These are phyloP conservation scores for Lagocephalus sceleratus DNA, from an alignment of 2,797 vertebrate genomes.

Conservation along the genomic window DNA sequence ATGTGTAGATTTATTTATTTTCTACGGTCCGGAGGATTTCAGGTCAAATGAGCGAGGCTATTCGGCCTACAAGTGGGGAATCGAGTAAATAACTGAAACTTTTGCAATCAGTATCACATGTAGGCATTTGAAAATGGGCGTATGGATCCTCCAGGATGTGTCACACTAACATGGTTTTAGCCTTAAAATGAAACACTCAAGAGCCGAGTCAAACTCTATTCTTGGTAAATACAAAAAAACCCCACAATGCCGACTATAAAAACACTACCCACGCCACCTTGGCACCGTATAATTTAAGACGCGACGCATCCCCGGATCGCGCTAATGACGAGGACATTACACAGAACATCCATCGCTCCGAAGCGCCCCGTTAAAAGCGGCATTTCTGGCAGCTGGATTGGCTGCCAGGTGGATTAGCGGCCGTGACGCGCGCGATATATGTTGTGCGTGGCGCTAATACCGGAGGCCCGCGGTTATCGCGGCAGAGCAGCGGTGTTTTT, in stretches of 20 bases:
- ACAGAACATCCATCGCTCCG: not conserved
- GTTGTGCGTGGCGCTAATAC: not conserved
- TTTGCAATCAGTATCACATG: conserved; percentile 16
- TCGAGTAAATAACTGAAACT: conserved; percentile 45
- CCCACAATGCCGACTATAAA: too few relatives aligned
- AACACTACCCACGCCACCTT: too few relatives aligned
- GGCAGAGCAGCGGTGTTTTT: not conserved
- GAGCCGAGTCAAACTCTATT: too few relatives aligned
- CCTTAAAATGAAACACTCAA: too few relatives aligned
- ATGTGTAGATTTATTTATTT: not conserved
- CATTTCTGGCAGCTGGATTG: not conserved
- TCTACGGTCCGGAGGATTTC: conserved; percentile 18
- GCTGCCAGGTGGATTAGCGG: not conserved
- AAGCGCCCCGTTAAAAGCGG: not conserved
- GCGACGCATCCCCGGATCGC: not conserved
- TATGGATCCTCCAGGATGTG: too few relatives aligned
- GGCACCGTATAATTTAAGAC: not conserved
- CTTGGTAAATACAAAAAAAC: too few relatives aligned
- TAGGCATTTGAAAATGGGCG: not conserved
- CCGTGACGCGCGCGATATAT: not conserved
- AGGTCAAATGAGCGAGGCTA: conserved; percentile 23
- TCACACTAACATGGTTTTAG: too few relatives aligned
- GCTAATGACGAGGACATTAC: not conserved
- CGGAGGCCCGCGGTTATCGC: not conserved
- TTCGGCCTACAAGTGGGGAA: conserved; percentile 36